Evolutionary conservation across 2,113 vertebrate genomes (phyloP), one percentile per base, ranked within the genome.

Genomic region (Onychostruthus taczanowskii): DNA sequence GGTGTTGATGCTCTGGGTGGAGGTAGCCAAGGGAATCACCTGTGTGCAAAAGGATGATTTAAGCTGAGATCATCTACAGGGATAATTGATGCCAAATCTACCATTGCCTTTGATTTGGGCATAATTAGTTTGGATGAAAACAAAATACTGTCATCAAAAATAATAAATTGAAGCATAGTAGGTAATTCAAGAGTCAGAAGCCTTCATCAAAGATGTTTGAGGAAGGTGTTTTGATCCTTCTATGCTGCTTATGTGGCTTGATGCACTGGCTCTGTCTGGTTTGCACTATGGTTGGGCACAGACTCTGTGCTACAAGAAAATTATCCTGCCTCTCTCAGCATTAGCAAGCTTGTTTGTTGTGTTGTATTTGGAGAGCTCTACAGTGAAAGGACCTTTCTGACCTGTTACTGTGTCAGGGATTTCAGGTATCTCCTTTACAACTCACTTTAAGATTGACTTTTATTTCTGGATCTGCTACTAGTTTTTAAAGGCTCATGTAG

Each of bases 51-150:
- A 58, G 74, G 63, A 55, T 61, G 52, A 61, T 93, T 92, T 68
- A 82, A 93, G 55, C 39, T 92, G 88, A 92, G 64, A 94, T 56
- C 37, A 26, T 72, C 61, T 67, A 61, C 77, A 61, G 69, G 61
- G 31, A 75, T 82, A 89, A 92, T 90, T 93, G 84, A 90, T 96
- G 93, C 88, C 85, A 92, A 93, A 89, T 89, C 72, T 63, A 73
- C 63, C 41, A 44, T 90, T 75, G 87, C 64, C 44, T 87, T 90
- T 90, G 90, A 96, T 95, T 93, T 93, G 82, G 56, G 44, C 47
- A 39, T 94, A 78, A 97, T 93, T 90, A 81, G 63, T 77, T 94
- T 72, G 56, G 61, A 94, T 90, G 87, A 92, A 96, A 91, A 88
- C 79, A 94, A 90, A 96, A 88, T 49, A 13, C 59, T 63, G 63